These are phyloP conservation scores for Pararge aegeria DNA, from an alignment of 1,140 invertebrate genomes.

Conservation along the genomic window DNA sequence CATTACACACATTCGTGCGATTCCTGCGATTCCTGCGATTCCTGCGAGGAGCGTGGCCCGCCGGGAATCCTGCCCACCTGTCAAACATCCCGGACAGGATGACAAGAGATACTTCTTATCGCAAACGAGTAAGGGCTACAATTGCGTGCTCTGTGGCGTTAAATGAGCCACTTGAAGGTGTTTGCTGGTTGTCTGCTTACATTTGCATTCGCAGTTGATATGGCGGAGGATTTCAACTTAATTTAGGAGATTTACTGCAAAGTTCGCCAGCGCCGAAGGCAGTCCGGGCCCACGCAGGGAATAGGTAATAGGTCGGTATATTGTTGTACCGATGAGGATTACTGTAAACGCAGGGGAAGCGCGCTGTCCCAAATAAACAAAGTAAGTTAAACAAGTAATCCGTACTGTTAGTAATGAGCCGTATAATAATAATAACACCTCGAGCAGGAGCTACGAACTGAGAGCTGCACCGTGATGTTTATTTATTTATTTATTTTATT, in stretches of 20 bases:
- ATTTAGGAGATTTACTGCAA: slow-evolving; percentile 46
- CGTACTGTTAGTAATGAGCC: no score
- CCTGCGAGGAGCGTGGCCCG: no score
- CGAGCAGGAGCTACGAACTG: no score
- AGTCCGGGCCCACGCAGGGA: not conserved
- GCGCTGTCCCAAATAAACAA: no score
- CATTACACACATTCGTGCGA: slow-evolving; percentile 21
- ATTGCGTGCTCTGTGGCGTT: not conserved
- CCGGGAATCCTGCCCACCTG: slow-evolving; percentile 38
- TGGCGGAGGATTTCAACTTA: slow-evolving; percentile 34
- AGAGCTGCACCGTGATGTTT: no score
- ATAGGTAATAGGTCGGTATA: slow-evolving; percentile 4
- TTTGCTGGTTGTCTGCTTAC: slow-evolving; percentile 38
- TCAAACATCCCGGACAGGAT: slow-evolving; percentile 23
- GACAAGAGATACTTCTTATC: slow-evolving; percentile 1
- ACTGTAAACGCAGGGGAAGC: no score
- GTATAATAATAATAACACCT: no score
- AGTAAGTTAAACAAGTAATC: no score
- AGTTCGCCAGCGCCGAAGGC: slow-evolving; percentile 15
- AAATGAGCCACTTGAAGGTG: slow-evolving; percentile 20
- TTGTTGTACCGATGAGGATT: no score
- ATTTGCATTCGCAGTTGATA: slow-evolving; percentile 43
- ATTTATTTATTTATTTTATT: no score
- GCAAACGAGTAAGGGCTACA: not conserved
- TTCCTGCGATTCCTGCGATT: slow-evolving; percentile 22